These are phyloP conservation scores for Tachina lurida DNA, from an alignment of 2,888 invertebrate genomes.

Conservation along the genomic window DNA sequence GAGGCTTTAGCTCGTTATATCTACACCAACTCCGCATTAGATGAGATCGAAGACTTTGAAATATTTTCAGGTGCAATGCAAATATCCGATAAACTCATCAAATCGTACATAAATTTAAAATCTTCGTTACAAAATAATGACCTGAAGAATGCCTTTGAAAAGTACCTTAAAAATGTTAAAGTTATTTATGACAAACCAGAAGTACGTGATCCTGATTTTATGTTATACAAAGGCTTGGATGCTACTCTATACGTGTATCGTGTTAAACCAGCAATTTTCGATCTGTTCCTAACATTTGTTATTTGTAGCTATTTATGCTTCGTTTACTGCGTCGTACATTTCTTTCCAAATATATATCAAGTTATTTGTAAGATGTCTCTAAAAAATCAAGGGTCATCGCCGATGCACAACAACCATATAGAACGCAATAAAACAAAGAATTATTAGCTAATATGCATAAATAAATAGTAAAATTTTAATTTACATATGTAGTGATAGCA, in stretches of 20 bases:
- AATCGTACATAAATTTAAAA: conserved; percentile 90
- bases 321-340: conserved; percentile 91
- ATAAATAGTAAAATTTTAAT: neutral
- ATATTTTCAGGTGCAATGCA: conserved; percentile 90
- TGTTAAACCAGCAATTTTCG: conserved; percentile 99
- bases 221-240: conserved; percentile 92
- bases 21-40: conserved; percentile 85
- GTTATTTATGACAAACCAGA: conserved; percentile 88
- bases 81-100: conserved; percentile 88
- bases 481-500: no score
- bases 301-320: conserved; percentile 93
- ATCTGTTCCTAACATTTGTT: conserved; percentile 94
- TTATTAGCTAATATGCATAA: conserved; percentile 44
- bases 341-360: conserved; percentile 87
- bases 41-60: conserved; percentile 83
- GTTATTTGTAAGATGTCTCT: conserved; percentile 84
- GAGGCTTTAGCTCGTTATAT: conserved; percentile 92
- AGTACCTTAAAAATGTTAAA: conserved; percentile 91
- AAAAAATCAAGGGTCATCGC: conserved; percentile 52
- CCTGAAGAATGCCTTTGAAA: conserved; percentile 88
- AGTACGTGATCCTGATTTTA: conserved; percentile 95
- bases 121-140: conserved; percentile 87
- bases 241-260: conserved; percentile 94
- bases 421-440: conserved; percentile 68
- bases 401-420: conserved; percentile 61